Conservation (phyloP, 2,797 vertebrate species). For the Chelonia mydas region DNA sequence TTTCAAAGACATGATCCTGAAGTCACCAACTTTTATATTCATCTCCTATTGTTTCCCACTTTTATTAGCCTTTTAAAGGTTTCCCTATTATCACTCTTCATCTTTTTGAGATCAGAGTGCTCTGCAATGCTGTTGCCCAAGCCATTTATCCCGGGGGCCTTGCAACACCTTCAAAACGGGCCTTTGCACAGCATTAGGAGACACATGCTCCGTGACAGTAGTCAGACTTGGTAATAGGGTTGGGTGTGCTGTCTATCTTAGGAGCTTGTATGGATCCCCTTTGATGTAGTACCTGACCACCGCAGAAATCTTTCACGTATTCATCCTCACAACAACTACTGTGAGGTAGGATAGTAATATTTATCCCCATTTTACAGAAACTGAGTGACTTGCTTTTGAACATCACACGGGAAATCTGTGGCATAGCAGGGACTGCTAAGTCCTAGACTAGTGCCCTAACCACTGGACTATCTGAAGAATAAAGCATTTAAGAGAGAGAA, state of each 20-base stretch:
- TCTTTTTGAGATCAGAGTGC: background rate
- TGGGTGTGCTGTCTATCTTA: background rate
- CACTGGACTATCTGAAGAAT: background rate
- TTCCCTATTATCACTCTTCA: background rate
- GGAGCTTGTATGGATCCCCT: background rate
- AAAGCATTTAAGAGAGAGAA: background rate
- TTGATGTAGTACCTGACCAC: background rate
- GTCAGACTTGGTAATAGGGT: background rate
- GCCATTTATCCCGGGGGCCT: background rate
- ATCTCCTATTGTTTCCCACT: background rate
- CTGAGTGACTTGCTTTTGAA: background rate
- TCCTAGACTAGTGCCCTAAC: background rate
- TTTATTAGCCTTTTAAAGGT: background rate
- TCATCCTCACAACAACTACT: background rate
- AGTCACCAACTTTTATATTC: conserved; percentile 23
- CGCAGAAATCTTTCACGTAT: background rate
- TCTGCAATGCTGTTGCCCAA: background rate
- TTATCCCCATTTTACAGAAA: background rate
- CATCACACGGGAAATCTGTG: background rate
- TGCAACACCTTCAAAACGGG: background rate
- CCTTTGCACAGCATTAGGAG: background rate
- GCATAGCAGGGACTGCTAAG: background rate
- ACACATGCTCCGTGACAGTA: background rate
- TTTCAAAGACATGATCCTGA: conserved; percentile 15
- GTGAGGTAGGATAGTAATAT: background rate